Percentiles rank a stretch among this genome's conserved stretches.
These are phyloP conservation scores for Melanogrammus aeglefinus DNA, from an alignment of 2,797 vertebrate species.

Conservation along the genomic window DNA sequence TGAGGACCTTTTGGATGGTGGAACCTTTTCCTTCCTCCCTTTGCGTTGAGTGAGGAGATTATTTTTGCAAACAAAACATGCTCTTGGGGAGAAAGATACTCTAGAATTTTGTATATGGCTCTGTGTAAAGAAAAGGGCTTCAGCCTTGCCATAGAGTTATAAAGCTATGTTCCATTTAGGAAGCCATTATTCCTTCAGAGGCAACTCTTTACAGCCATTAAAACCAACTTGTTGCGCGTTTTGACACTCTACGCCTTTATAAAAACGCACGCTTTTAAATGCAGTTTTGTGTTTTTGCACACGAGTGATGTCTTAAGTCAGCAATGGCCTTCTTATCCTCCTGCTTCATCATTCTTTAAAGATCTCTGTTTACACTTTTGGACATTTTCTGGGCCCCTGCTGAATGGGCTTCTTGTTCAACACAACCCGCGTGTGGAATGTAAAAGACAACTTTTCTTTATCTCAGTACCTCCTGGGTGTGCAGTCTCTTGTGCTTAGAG, in stretches of 20 bases:
- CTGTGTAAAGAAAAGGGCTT: slow-evolving; percentile 30
- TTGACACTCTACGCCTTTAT: slow-evolving; percentile 48
- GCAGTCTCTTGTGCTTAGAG: slow-evolving; percentile 54
- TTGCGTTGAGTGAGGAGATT: slow-evolving; percentile 32
- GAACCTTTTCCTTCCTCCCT: slow-evolving; percentile 31
- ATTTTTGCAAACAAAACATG: slow-evolving; percentile 29
- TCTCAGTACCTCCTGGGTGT: slow-evolving; percentile 40
- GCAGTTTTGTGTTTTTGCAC: slow-evolving; percentile 74
- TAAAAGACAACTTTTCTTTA: slow-evolving; percentile 51
- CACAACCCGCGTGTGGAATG: slow-evolving; percentile 54
- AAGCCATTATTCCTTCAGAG: slow-evolving; percentile 10
- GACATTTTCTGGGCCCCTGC: slow-evolving; percentile 49
- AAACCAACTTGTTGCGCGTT: slow-evolving; percentile 51
- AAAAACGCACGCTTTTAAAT: slow-evolving; percentile 66
- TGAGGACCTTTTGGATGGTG: slow-evolving; percentile 40
- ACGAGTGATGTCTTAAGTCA: slow-evolving; percentile 70
- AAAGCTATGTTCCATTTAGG: slow-evolving; percentile 28
- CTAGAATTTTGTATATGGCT: slow-evolving; percentile 15
- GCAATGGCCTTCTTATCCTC: slow-evolving; percentile 62
- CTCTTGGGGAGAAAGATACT: slow-evolving; percentile 22
- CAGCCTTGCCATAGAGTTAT: slow-evolving; percentile 19
- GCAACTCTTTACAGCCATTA: slow-evolving; percentile 26
- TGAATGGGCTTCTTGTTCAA: slow-evolving; percentile 54
- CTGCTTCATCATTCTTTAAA: slow-evolving; percentile 52
- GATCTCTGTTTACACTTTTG: slow-evolving; percentile 45